Percentiles rank a stretch among this genome's conserved stretches.
Evolutionary conservation across 2,888 invertebrate genomes (phyloP).

Genomic region (Tricholauxania praeusta): DNA sequence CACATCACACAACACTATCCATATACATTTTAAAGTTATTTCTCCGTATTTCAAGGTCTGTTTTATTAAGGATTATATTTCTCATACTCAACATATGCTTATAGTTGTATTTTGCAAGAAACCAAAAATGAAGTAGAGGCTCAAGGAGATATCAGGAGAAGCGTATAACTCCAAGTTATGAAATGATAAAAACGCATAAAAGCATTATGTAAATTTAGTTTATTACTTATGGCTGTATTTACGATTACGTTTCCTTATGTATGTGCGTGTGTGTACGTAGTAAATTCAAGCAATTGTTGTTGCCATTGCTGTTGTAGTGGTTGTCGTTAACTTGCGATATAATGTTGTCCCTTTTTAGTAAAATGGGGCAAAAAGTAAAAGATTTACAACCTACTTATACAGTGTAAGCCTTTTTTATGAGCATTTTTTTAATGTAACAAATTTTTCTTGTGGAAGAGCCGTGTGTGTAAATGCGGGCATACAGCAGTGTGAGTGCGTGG

Average conservation of each 20-base stretch:
- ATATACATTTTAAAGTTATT: no score
- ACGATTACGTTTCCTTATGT: background rate
- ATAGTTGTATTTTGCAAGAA: no score
- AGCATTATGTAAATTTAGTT: slow-evolving; percentile 41
- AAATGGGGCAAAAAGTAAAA: slow-evolving; percentile 5
- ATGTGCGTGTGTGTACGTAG: background rate
- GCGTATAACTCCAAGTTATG: slow-evolving; percentile 28
- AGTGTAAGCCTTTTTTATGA: slow-evolving; percentile 42
- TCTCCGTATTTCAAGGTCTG: no score
- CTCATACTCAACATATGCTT: no score
- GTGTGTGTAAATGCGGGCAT: background rate
- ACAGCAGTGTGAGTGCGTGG: background rate
- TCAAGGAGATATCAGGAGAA: no score
- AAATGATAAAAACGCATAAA: slow-evolving; percentile 41
- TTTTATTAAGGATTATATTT: no score
- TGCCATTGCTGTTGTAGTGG: background rate
- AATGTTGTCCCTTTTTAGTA: background rate
- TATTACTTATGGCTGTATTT: slow-evolving; percentile 19
- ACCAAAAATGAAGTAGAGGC: no score
- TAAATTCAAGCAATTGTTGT: background rate
- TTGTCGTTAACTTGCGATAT: background rate
- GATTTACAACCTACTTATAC: slow-evolving; percentile 40
- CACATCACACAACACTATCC: no score
- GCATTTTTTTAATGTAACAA: slow-evolving; percentile 39
- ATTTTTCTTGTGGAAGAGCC: slow-evolving; percentile 10